Evolutionary conservation across 2,888 invertebrate species (phyloP).

Genomic region (Trichopria drosophilae): DNA sequence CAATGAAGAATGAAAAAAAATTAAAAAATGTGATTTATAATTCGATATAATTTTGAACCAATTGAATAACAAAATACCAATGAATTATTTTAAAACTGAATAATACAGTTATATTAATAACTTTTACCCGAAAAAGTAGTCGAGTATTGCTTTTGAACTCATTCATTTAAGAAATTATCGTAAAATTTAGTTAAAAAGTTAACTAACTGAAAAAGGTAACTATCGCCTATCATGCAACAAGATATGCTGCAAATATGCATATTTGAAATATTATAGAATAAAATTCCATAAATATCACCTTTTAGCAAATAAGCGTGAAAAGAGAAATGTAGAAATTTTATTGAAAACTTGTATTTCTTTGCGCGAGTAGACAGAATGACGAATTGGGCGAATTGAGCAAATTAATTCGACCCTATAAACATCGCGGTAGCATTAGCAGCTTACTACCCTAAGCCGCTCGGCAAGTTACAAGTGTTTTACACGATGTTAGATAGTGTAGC

Average conservation of each 20-base stretch:
- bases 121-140: no score
- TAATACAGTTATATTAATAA: no score
- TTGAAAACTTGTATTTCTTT: neutral
- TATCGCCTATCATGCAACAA: no score
- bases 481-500: slow-evolving; percentile 50
- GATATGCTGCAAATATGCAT: neutral
- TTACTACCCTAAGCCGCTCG: slow-evolving; percentile 46
- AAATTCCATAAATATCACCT: neutral
- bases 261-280: neutral
- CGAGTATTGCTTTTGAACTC: no score
- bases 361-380: slow-evolving; percentile 3
- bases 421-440: slow-evolving; percentile 52
- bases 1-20: no score
- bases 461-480: slow-evolving; percentile 58
- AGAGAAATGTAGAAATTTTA: neutral
- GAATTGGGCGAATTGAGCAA: slow-evolving; percentile 52
- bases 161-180: no score
- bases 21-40: no score
- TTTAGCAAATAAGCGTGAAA: neutral
- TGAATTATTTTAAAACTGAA: no score
- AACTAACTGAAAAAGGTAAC: no score
- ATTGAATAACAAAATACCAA: no score
- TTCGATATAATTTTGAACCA: no score
- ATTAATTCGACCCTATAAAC: slow-evolving; percentile 57
- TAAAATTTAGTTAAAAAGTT: no score